A percentile compares a stretch with the other conserved stretches of the same genome.
Evolutionary conservation across 1,140 invertebrate genomes (phyloP).

Genomic region (Diorhabda carinulata): DNA sequence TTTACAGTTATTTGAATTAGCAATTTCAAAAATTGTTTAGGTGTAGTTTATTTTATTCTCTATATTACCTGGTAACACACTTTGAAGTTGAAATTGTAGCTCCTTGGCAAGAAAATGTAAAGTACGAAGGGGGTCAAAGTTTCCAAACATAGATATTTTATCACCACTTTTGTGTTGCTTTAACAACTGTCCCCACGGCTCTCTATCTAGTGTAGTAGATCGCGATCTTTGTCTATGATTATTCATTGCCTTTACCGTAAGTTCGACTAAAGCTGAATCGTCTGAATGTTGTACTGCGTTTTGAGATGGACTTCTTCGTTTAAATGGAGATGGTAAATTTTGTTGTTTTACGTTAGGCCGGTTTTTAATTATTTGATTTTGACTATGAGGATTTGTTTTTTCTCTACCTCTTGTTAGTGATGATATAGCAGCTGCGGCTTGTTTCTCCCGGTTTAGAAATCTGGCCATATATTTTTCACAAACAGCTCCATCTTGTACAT

Average conservation of each 20-base stretch:
- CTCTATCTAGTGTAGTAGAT: constrained; percentile 27
- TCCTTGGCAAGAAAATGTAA: constrained; percentile 44
- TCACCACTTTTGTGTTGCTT: constrained; percentile 32
- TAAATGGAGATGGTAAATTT: constrained; percentile 22
- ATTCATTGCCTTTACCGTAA: constrained; percentile 21
- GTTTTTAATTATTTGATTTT: constrained; percentile 15
- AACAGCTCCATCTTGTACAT: constrained; percentile 12
- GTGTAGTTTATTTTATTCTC: too few species aligned
- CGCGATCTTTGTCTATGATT: constrained; percentile 33
- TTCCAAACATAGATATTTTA: constrained; percentile 38
- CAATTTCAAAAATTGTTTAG: too few species aligned
- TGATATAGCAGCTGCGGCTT: constrained; percentile 4
- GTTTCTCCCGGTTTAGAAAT: constrained; percentile 14
- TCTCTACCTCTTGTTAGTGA: constrained; percentile 2
- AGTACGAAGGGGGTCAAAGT: constrained; percentile 43
- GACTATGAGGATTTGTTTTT: constrained; percentile 3
- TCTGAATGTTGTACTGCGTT: constrained; percentile 18
- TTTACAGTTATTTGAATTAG: too few species aligned
- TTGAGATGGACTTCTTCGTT: constrained; percentile 8
- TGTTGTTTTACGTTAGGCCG: constrained; percentile 21
- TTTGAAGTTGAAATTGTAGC: constrained; percentile 35
- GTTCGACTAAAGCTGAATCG: constrained; percentile 29
- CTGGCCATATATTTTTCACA: constrained; percentile 20
- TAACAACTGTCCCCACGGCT: constrained; percentile 41
- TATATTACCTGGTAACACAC: constrained; percentile 31